Base-by-base conservation (phyloP, 1,140 invertebrate species). In the Nymphalis io region DNA sequence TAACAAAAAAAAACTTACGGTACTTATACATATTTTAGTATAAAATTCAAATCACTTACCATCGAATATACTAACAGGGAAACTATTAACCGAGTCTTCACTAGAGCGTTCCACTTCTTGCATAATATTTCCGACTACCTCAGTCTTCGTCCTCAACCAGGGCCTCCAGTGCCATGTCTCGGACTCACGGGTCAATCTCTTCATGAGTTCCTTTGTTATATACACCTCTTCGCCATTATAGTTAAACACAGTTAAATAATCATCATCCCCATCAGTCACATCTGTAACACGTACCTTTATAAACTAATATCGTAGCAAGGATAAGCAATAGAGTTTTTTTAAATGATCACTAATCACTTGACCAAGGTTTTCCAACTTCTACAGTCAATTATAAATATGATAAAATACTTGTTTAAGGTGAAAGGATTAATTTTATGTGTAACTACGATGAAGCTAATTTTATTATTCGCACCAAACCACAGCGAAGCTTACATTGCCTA, bases 101-200 rank as follows among this genome's bases (percentile, higher is more conserved):
- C 18, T n/a, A n/a, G 69, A 15, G n/a, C 83, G 83, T 0, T 71
- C 64, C 0, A 82, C 61, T 46, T 89, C 80, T 2, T 40, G 71
- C 0, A 85, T 66, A 5, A 84, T 40, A 53, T 83, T 80, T 13
- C 86, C 81, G 0, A 73, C 16, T 0, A 83, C 60, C 58, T 76
- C 76, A 0, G 82, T 82, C 39, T 83, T 81, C 4, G 86, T 90
- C 12, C 82, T 64, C n/a, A 87, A 33, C 86, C 87, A 91, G 0
- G 88, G 88, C 20, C 68, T 87, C 83, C 84, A 87, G 58, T 91
- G 88, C 88, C 88, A 91, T 2, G 63, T 80, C 15, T 78, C 78
- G 6, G 74, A 21, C 60, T 91, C 86, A 16, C 80, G 76, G 1
- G 74, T 69, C 5, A 91, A 46, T 60, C 76, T 88, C 27, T 58